Base-by-base conservation (phyloP, 2,113 vertebrate genomes). In the Ciconia boyciana region DNA sequence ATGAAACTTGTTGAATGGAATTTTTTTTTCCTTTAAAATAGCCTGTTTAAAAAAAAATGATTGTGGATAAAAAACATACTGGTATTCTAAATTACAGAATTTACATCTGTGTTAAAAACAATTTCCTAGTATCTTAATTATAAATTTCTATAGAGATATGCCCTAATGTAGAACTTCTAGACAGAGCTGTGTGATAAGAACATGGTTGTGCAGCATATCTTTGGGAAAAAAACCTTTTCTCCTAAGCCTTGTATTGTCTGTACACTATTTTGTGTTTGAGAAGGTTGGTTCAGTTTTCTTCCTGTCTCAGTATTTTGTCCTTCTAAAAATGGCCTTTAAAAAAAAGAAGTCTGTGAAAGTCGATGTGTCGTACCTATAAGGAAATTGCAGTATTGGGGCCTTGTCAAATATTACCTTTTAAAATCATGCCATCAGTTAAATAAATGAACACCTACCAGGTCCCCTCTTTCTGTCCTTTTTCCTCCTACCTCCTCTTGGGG, bases 271-370 rank as follows among this genome's bases (percentile, higher is more conserved):
- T 93, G 57, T 75, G 92, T 96, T 84, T 91, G 52, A 94, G 78
- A 91, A 94, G 80, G 58, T 82, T 75, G 48, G 22, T 89, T 96
- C 92, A 85, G 57, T 91, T 83, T 41, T 70, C 74, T 91, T 97
- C 55, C 91, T 39, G 28, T 97, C 96, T 96, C 49, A 46, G 36
- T 89, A 89, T 96, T 94, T 90, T 94, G 57, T 97, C 95, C 92
- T 92, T 94, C 72, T 93, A 94, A 97, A 97, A 98, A 98, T 98
- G 97, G 97, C 97, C 98, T 98, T 98, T 91, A 32, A 96, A 95
- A 79, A 96, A 95, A 78, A 92, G 5, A 96, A 61, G 34, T 96
- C 54, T 52, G 66, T 88, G 93, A 91, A 94, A 97, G 82, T 94
- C 19, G 13, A 3, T 94, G 54, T 85, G 52, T 94, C 61, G 51